phyloP scores from a whole-genome alignment of 2,113 vertebrate genomes.

The Pelobates fuscus region DNA sequence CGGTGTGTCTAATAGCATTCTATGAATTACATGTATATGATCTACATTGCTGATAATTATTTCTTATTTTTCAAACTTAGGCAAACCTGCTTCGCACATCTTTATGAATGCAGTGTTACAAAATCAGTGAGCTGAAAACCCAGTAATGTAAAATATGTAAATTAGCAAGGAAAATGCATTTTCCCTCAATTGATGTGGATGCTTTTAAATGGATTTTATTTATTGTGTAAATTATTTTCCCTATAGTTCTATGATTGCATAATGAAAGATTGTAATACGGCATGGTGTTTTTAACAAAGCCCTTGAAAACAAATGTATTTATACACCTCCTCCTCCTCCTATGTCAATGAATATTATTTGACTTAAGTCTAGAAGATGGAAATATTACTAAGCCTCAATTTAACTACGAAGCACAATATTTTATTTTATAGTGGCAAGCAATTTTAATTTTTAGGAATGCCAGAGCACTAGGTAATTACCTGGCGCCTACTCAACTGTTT shows the following conservation, averaged over 20 bases:
- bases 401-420: neutral
- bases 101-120: conserved; percentile 39
- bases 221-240: conserved; percentile 47
- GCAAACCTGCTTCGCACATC: conserved; percentile 23
- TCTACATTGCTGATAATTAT: conserved; percentile 35
- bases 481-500: neutral
- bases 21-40: conserved; percentile 1
- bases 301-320: conserved; percentile 43
- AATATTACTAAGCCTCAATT: neutral
- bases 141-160: conserved; percentile 51
- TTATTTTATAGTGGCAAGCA: neutral
- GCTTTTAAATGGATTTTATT: conserved; percentile 51
- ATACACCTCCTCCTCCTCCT: conserved; percentile 1
- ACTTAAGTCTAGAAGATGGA: conserved; percentile 7
- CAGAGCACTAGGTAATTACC: neutral
- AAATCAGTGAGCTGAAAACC: conserved; percentile 39
- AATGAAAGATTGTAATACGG: conserved; percentile 40
- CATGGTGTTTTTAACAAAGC: conserved; percentile 33
- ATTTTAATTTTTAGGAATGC: neutral
- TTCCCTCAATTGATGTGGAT: conserved; percentile 37
- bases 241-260: conserved; percentile 38
- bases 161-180: conserved; percentile 38
- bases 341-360: conserved; percentile 24
- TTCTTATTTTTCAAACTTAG: conserved; percentile 35
- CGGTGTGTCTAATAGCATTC: neutral